Evolutionary conservation across 2,888 invertebrate genomes (phyloP).

Genomic region (Deroplatys truncata): DNA sequence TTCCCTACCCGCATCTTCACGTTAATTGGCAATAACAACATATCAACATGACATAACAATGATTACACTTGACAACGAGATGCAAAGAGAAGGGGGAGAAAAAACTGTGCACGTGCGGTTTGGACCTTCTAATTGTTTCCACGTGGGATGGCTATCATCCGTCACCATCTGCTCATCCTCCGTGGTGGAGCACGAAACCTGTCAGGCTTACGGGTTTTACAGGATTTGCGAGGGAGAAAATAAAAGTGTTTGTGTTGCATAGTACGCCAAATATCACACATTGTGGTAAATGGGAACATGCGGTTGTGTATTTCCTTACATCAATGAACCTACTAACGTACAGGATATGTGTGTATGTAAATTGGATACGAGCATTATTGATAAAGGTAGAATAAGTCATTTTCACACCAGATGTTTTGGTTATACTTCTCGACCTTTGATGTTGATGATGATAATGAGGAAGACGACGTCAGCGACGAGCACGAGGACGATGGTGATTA

Average conservation of each 20-base stretch:
- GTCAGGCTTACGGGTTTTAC: neutral
- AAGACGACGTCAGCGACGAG: too few species aligned
- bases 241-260: neutral
- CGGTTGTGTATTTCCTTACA: too few species aligned
- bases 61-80: neutral
- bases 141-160: neutral
- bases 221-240: neutral
- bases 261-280: neutral
- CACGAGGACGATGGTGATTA: too few species aligned
- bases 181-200: neutral
- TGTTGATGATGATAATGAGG: too few species aligned
- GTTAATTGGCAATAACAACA: neutral
- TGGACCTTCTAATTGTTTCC: neutral
- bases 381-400: too few species aligned
- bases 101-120: neutral
- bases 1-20: neutral
- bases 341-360: too few species aligned
- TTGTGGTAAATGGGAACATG: too few species aligned
- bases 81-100: neutral
- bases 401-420: too few species aligned
- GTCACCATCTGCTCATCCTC: neutral
- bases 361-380: too few species aligned
- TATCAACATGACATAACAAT: neutral
- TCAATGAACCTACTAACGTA: too few species aligned
- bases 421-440: too few species aligned